These are phyloP conservation scores for Brachynemurus nebulosus DNA, from an alignment of 2,888 invertebrate species.

Conservation along the genomic window DNA sequence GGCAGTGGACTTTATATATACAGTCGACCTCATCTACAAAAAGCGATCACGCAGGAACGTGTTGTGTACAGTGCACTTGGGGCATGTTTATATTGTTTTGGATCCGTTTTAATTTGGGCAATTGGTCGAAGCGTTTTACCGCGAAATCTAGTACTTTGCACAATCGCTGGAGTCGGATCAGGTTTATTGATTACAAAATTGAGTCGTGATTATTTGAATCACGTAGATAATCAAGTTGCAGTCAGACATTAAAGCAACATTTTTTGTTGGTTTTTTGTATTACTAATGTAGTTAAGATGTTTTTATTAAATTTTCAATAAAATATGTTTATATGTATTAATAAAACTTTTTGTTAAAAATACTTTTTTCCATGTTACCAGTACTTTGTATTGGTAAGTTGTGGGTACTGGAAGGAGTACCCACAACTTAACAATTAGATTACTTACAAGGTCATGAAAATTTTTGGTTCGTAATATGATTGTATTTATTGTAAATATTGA, in stretches of 20 bases:
- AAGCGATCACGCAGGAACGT: conserved; percentile 44
- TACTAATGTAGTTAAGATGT: background rate
- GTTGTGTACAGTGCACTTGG: conserved; percentile 54
- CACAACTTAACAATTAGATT: too few relatives aligned
- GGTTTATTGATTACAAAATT: conserved; percentile 44
- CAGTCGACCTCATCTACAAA: conserved; percentile 59
- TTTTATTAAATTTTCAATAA: background rate
- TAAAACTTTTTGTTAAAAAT: too few relatives aligned
- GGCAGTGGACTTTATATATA: conserved; percentile 77
- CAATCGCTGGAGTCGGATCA: conserved; percentile 53
- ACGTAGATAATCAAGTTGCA: conserved; percentile 23
- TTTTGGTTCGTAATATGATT: too few relatives aligned
- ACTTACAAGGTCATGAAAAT: too few relatives aligned
- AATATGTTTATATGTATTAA: background rate
- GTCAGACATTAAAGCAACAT: background rate
- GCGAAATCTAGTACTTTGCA: conserved; percentile 49
- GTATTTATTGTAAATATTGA: too few relatives aligned
- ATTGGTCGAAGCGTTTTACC: conserved; percentile 68
- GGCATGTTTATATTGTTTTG: conserved; percentile 73
- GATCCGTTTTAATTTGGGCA: conserved; percentile 81
- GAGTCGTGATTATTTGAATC: conserved; percentile 27
- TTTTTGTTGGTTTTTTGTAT: background rate
- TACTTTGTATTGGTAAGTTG: too few relatives aligned
- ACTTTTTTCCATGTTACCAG: too few relatives aligned
- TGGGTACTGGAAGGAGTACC: too few relatives aligned